Conservation (phyloP, 2,888 invertebrate genomes). For the Pyrrhia umbra region DNA sequence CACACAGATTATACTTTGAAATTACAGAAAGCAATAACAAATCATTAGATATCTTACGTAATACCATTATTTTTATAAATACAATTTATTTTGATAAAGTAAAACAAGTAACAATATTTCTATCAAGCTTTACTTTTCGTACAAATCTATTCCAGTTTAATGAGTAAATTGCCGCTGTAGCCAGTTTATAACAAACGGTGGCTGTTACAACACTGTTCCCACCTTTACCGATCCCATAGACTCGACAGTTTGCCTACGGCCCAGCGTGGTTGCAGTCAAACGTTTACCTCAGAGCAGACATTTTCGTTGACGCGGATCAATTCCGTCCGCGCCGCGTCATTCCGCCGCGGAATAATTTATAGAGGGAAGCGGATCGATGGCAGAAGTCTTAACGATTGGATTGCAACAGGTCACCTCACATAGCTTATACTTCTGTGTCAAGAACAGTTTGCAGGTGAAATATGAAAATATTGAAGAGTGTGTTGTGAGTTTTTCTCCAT, state of each 20-base stretch:
- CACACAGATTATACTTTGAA: too few species aligned
- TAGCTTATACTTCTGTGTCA: neutral
- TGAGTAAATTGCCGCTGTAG: neutral
- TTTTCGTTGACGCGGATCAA: slow-evolving; percentile 67
- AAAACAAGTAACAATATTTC: too few species aligned
- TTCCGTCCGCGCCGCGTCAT: slow-evolving; percentile 56
- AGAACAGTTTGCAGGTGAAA: too few species aligned
- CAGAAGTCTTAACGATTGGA: neutral
- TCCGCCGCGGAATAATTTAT: slow-evolving; percentile 26
- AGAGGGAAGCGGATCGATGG: slow-evolving; percentile 19
- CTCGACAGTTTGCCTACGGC: too few species aligned
- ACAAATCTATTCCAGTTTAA: too few species aligned
- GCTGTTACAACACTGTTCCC: neutral
- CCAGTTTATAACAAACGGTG: neutral
- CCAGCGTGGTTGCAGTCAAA: neutral
- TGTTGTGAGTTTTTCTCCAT: too few species aligned
- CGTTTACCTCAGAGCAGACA: slow-evolving; percentile 14
- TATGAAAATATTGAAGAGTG: too few species aligned
- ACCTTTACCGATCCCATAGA: neutral
- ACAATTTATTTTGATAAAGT: too few species aligned
- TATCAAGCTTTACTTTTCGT: too few species aligned
- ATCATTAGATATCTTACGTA: too few species aligned
- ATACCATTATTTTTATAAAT: too few species aligned
- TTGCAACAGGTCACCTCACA: slow-evolving; percentile 12
- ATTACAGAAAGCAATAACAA: too few species aligned